Evolutionary conservation across 2,888 invertebrate species (phyloP).

Genomic region (Melanostoma scalare): DNA sequence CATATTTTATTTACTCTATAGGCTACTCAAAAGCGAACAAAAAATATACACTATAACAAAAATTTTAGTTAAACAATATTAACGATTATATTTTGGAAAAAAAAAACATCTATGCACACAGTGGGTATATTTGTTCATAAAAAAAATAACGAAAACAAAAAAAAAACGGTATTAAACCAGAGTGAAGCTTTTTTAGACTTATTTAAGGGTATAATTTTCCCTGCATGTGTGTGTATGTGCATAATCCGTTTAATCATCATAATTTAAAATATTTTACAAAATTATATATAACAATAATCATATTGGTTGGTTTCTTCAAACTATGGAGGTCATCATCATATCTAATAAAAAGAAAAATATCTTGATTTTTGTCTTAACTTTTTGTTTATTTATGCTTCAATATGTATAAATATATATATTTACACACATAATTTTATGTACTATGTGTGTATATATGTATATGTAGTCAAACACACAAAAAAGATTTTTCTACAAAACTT

Average conservation of each 20-base stretch:
- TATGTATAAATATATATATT: slow-evolving; percentile 14
- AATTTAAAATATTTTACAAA: slow-evolving; percentile 48
- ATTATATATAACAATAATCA: slow-evolving; percentile 29
- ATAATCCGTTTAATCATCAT: slow-evolving; percentile 16
- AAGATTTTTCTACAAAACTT: slow-evolving; percentile 22
- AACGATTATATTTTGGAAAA: background rate
- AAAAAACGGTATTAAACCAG: background rate
- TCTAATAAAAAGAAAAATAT: slow-evolving; percentile 26
- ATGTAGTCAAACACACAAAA: no score
- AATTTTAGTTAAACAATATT: slow-evolving; percentile 3
- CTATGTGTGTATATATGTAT: no score
- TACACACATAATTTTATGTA: no score
- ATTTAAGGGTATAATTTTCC: background rate
- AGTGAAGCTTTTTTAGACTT: background rate
- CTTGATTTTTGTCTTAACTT: background rate
- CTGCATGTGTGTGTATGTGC: background rate
- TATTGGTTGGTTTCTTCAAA: slow-evolving; percentile 36
- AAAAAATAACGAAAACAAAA: background rate
- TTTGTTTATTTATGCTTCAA: slow-evolving; percentile 19
- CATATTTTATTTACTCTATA: slow-evolving; percentile 31
- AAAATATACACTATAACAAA: background rate
- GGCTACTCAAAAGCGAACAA: background rate
- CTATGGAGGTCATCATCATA: slow-evolving; percentile 19
- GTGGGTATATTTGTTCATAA: background rate
- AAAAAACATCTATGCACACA: background rate